These are phyloP conservation scores for Pollicipes pollicipes DNA, from an alignment of 1,140 invertebrate genomes.

Conservation along the genomic window DNA sequence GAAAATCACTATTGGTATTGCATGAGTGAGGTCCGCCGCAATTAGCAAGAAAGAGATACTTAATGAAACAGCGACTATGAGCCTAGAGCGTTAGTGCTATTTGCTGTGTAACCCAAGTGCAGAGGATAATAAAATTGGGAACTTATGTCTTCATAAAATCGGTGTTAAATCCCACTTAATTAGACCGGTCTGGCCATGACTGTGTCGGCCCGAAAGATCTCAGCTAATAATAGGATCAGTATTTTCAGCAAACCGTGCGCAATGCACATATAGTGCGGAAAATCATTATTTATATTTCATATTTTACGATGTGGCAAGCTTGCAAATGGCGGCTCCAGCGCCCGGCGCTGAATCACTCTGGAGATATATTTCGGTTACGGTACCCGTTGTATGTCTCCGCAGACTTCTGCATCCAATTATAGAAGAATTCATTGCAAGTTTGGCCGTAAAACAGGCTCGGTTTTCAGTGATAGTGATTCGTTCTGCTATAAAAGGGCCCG, in stretches of 20 bases:
- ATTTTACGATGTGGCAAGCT: not conserved
- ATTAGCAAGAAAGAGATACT: not conserved
- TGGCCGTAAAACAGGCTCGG: not conserved
- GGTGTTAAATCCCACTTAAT: not conserved
- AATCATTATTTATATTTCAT: not conserved
- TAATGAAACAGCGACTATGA: not conserved
- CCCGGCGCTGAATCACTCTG: not conserved
- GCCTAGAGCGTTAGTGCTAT: no score
- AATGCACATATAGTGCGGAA: not conserved
- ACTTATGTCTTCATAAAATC: conserved; percentile 1
- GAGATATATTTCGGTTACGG: not conserved
- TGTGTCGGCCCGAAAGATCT: not conserved
- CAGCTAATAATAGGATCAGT: not conserved
- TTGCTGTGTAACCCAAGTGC: not conserved
- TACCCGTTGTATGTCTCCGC: not conserved
- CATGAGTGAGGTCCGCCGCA: not conserved
- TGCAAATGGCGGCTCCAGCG: not conserved
- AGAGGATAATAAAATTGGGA: not conserved
- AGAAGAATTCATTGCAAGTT: not conserved
- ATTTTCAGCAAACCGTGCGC: not conserved
- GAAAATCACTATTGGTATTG: not conserved
- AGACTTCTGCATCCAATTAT: not conserved
- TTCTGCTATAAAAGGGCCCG: not conserved
- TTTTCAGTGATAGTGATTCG: not conserved
- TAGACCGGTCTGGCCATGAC: not conserved